A percentile compares a stretch with the other conserved stretches of the same genome.
Evolutionary conservation across 2,113 vertebrate species (phyloP).

Genomic region (Orcinus orca): DNA sequence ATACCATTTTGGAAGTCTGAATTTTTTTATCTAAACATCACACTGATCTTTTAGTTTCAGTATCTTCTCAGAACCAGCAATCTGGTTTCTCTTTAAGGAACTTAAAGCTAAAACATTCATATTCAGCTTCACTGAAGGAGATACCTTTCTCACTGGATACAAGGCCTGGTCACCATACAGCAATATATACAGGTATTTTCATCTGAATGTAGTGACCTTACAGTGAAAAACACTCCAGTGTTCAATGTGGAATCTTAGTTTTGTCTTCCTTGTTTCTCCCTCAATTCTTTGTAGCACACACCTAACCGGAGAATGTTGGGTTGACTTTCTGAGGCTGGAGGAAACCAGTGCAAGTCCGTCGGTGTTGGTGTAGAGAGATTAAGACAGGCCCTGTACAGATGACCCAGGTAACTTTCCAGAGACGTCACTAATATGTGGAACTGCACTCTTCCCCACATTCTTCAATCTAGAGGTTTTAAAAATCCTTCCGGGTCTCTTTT

Average conservation of each 20-base stretch:
- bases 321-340: neutral
- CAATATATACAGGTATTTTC: neutral
- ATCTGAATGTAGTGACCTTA: too few species aligned
- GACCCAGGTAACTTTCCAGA: neutral
- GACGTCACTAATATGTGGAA: neutral
- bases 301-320: accelerated
- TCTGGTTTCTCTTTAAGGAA: neutral
- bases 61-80: neutral
- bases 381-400: neutral
- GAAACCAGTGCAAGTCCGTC: accelerated
- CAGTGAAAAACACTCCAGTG: neutral
- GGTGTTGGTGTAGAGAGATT: neutral
- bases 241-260: neutral
- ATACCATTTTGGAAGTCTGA: neutral
- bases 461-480: neutral
- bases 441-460: too few species aligned
- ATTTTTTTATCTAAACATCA: neutral
- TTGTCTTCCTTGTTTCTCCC: neutral
- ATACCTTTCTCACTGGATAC: neutral
- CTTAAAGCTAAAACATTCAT: neutral
- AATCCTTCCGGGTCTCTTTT: neutral
- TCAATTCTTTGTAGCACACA: accelerated
- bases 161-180: neutral
- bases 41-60: neutral
- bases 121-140: neutral